Percentiles rank a stretch among this genome's conserved stretches.
These are phyloP conservation scores for Sternarchorhynchus goeldii DNA, from an alignment of 2,797 vertebrate genomes.

Conservation along the genomic window DNA sequence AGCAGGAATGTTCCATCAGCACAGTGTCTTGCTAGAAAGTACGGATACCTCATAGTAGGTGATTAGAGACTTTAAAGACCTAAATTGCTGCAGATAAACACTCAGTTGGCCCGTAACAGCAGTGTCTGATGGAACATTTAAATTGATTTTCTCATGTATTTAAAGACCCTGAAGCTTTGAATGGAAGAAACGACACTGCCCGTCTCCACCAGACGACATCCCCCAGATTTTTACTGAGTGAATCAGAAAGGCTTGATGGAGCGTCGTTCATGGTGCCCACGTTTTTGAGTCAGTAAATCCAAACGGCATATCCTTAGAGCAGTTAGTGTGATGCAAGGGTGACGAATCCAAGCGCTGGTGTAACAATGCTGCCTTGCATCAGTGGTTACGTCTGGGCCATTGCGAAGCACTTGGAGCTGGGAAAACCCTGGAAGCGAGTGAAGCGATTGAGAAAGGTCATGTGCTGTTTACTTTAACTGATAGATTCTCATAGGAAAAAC, in stretches of 20 bases:
- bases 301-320: neutral
- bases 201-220: neutral
- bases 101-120: too few species aligned
- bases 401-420: neutral
- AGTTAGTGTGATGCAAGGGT: neutral
- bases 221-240: neutral
- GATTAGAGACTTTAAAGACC: too few species aligned
- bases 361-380: neutral
- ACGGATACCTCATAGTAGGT: too few species aligned
- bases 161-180: neutral
- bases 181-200: neutral
- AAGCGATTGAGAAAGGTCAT: neutral
- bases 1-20: too few species aligned
- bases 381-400: neutral
- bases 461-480: conserved; percentile 1
- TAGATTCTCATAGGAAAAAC: conserved; percentile 1
- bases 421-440: neutral
- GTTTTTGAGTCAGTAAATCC: conserved; percentile 1
- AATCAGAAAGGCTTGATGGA: conserved; percentile 3
- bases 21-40: too few species aligned
- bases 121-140: too few species aligned
- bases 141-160: too few species aligned
- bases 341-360: neutral
- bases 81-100: too few species aligned
- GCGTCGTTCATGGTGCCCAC: neutral